Base-by-base conservation (phyloP, 2,888 invertebrate species). In the Eutolmus rufibarbis region DNA sequence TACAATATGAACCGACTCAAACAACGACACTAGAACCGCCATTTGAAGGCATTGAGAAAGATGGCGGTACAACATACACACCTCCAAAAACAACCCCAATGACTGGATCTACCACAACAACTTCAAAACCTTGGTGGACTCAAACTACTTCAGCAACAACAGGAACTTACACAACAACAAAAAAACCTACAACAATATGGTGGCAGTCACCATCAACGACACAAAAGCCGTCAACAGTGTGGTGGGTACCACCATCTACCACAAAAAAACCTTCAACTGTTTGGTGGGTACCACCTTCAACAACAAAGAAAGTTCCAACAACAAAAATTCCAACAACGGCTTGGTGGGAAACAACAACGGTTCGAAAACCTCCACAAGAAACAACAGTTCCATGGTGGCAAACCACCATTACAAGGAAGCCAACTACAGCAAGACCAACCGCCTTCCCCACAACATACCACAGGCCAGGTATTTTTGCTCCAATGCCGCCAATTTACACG, bases 1-100 rank as follows among this genome's bases (percentile, higher is more conserved):
- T 93, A 87, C 92, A 92, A 88, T 93, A 93, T 87, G 93, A 93
- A 85, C 91, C 92, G 28, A 79, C 91, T 1, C 89, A 90, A 81
- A 90, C 90, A 78, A 92, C 92, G 81, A 93, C 93, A 0, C 89
- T 91, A 9, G 93, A 92, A 88, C 93, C 93, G 9, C 92, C 93
- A 0, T 92, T 92, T 88, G 90, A 90, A 87, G 90, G 89, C 1
- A 89, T 88, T 46, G 89, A 89, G 46, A 89, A 88, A 5, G 87
- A 40, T 74, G 37, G 79, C 56, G 87, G 87, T 16, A 89, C 87
- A 37, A 87, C 89, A 31, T 88, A 88, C 46, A 81, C 37, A 19
- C 78, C 88, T 14, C 56, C 87, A 28, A 88, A 74, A 37, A 86
- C 87, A 1, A 87, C 88, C 56, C 78, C 86, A 28, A 40, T 86